Percentiles rank a stretch among this genome's conserved stretches.
Evolutionary conservation across 2,113 vertebrate species (phyloP).

Genomic region (Mobula birostris): DNA sequence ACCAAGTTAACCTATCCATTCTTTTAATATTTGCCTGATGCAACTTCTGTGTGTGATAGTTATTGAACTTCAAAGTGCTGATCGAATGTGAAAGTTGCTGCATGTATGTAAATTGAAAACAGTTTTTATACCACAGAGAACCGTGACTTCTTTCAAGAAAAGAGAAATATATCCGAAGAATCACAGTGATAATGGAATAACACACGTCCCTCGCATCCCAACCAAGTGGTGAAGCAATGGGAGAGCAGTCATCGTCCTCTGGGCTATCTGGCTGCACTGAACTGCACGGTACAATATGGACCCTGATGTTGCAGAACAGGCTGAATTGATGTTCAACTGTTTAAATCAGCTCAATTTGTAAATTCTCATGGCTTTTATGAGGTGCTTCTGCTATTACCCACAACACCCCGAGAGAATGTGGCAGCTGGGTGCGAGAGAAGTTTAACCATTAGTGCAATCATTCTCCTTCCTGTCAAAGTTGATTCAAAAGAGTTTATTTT

Average conservation of each 20-base stretch:
- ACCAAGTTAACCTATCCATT: neutral
- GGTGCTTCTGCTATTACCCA: conserved; percentile 43
- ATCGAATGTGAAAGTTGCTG: neutral
- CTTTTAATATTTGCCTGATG: neutral
- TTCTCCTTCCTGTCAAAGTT: conserved; percentile 28
- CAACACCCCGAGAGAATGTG: conserved; percentile 42
- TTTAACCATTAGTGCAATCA: conserved; percentile 42
- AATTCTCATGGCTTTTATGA: conserved; percentile 45
- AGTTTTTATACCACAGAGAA: neutral
- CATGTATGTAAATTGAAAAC: neutral
- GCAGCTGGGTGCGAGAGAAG: conserved; percentile 41
- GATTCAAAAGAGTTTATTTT: conserved; percentile 38
- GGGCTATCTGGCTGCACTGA: conserved; percentile 8
- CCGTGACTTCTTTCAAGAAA: neutral
- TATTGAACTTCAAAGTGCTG: neutral
- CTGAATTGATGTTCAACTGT: conserved; percentile 41
- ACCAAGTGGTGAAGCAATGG: conserved; percentile 11
- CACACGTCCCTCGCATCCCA: conserved; percentile 15
- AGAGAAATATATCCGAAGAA: neutral
- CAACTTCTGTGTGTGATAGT: neutral
- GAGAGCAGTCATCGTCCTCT: conserved; percentile 27
- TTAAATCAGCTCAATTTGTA: conserved; percentile 45
- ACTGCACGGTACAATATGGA: conserved; percentile 12
- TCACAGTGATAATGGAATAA: no score
- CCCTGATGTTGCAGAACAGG: conserved; percentile 40